phyloP scores from a whole-genome alignment of 1,140 invertebrate species.

The Nephila pilipes region DNA sequence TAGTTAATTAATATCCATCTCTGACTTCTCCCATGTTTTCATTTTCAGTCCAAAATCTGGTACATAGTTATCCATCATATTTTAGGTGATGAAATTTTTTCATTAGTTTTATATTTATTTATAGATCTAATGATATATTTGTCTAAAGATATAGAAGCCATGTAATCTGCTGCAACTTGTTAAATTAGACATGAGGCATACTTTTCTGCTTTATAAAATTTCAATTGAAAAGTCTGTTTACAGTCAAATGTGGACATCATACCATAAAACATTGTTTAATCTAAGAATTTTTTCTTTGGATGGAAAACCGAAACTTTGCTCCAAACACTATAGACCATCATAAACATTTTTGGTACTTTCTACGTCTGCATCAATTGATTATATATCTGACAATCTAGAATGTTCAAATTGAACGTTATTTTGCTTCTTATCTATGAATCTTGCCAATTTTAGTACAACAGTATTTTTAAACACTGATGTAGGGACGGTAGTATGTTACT shows the following conservation, averaged over 20 bases:
- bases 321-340: conserved; percentile 2
- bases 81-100: neutral
- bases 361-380: conserved; percentile 67
- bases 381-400: conserved; percentile 70
- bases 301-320: neutral
- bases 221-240: neutral
- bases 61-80: neutral
- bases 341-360: conserved; percentile 47
- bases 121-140: neutral
- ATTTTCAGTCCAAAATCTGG: neutral
- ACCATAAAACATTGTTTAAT: neutral
- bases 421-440: conserved; percentile 65
- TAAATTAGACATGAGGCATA: neutral
- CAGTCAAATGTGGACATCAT: neutral
- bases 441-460: conserved; percentile 72
- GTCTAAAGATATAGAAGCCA: neutral
- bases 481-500: conserved; percentile 54
- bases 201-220: neutral
- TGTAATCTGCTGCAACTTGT: neutral
- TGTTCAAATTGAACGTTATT: conserved; percentile 72
- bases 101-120: neutral
- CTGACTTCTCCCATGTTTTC: neutral
- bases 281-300: neutral
- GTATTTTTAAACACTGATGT: conserved; percentile 70
- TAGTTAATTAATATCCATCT: neutral